Base-by-base conservation (phyloP, 2,797 vertebrate genomes). In the Xerus rutilus region DNA sequence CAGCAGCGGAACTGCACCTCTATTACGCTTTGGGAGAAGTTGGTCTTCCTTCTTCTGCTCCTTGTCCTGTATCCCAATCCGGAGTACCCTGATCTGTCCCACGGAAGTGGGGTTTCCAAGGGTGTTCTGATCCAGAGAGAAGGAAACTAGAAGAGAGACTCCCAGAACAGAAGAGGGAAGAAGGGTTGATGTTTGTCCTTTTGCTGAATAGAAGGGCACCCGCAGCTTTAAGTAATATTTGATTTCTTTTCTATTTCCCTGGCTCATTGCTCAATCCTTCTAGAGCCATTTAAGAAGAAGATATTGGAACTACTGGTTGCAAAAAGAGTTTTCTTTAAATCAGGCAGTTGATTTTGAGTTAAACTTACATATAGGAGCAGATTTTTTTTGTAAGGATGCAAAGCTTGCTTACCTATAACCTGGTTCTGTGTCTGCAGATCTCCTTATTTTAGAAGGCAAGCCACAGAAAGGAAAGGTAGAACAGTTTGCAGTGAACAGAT, bases 201-300 rank as follows among this genome's bases (percentile, higher is more conserved):
- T 59, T n/a, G 73, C 89, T 39, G 21, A 88, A 20, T 28, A 65
- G 64, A 93, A 93, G 82, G 65, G 43, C 72, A 59, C 86, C 28
- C 49, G 49, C 0, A 1, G 47, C 64, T 94, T 94, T 94, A 83
- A 47, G 67, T 89, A 74, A 79, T 72, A 35, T 43, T 93, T 91
- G 72, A 89, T 96, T 96, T 92, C 79, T 88, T 82, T 87, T 84
- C 43, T 91, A 72, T 91, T 91, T 65, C 39, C 39, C n/a, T 49
- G 87, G 78, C 82, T 89, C 76, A 32, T 45, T 91, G 74, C 69
- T 95, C 52, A 64, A 32, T 93, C 39, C 21, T 91, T 88, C 28
- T 35, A 81, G 93, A 97, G 83, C 78, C 72, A 73, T 76, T 85
- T 78, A 69, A 62, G 72, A 94, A 94, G 82, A 86, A 96, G 89